Percentiles rank a stretch among this genome's conserved stretches.
phyloP scores from a whole-genome alignment of 2,797 vertebrate species.

The Chelonia mydas region DNA sequence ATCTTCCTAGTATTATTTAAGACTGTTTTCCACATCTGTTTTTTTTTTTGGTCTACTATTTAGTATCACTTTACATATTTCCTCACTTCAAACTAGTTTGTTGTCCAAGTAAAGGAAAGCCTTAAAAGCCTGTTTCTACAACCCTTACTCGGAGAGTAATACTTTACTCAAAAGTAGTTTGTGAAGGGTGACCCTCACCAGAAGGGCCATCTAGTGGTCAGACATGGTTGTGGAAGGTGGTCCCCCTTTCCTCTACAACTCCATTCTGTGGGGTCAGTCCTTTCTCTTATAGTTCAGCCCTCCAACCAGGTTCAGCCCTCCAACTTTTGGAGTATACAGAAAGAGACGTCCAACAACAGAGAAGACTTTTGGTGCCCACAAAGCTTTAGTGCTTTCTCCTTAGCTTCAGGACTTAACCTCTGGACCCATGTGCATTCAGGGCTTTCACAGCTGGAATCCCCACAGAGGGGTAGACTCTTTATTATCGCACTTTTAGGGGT shows the following conservation, averaged over 20 bases:
- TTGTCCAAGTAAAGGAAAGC: background rate
- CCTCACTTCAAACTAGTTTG: background rate
- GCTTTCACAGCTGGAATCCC: background rate
- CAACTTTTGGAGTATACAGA: no score
- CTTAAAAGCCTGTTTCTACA: background rate
- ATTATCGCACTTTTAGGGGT: background rate
- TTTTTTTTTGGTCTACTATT: background rate
- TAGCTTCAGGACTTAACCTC: background rate
- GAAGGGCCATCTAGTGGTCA: background rate
- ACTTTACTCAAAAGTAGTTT: background rate
- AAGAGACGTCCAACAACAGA: no score
- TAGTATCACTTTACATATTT: background rate
- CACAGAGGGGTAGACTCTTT: background rate
- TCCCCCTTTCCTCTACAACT: background rate
- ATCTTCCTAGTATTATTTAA: background rate
- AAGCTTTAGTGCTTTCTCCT: background rate
- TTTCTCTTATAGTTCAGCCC: no score
- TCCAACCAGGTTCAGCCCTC: no score
- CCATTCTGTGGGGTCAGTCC: no score
- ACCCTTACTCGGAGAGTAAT: background rate
- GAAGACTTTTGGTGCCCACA: background rate
- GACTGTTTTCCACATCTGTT: background rate
- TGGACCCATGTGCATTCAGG: background rate
- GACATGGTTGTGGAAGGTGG: background rate
- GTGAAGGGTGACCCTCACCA: background rate